Evolutionary conservation across 2,113 vertebrate genomes (phyloP), one percentile per base, ranked within the genome.

Genomic region (Hepsetus odoe): DNA sequence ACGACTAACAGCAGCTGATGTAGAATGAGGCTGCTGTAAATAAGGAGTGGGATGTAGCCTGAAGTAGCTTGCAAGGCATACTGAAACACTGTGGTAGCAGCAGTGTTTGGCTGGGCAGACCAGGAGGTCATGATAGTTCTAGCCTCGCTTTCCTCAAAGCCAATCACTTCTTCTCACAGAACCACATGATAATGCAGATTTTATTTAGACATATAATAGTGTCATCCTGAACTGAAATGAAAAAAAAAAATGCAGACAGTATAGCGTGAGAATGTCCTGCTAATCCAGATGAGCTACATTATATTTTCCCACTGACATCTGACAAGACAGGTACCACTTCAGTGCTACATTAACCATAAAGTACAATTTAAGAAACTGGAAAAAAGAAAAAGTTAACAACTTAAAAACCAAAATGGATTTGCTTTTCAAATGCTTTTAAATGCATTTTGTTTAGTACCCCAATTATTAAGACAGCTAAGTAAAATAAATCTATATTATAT

Each of bases 1-100:
- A 64, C 22, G 73, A 11, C 72, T 58, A 80, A 49, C 67, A 61
- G 72, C 62, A 72, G 38, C 42, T 56, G 58, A 18, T 59, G 14
- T 58, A 51, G 32, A 64, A 72, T 58, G 44, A 16, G 71, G n/a
- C 14, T 9, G 2, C 51, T 9, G 22, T 22, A 51, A 55, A 55
- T 6, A 55, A 5, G n/a, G 51, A 22, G 46, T 49, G 46, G 46
- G 46, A n/a, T 49, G 46, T 18, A 20, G 46, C 46, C 46, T 49
- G 14, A 49, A 18, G 14, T 49, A n/a, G n/a, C n/a, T 2, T 49
- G 20, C 46, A 49, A 49, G 33, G 76, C 46, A 16, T 46, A 64
- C 59, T 32, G 49, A 28, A 49, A 49, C 16, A 62, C 33, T 46
- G 59, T 6, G 10, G 0, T 44, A 12, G 30, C 44, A n/a, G n/a